phyloP scores from a whole-genome alignment of 2,797 vertebrate genomes.

The Syncerus caffer region DNA sequence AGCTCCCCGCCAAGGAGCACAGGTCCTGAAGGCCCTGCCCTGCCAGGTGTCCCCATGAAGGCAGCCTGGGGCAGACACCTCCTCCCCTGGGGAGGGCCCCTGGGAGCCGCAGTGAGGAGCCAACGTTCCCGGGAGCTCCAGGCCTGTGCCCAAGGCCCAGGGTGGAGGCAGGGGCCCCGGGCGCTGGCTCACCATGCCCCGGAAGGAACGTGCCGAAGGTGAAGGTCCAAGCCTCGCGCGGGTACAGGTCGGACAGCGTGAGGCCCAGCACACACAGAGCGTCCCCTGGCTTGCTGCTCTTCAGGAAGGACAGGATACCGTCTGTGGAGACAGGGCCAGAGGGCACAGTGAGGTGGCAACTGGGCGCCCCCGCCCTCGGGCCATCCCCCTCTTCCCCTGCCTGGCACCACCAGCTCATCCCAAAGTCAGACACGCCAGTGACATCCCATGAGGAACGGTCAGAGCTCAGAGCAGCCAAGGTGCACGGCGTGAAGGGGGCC shows the following conservation, averaged over 20 bases:
- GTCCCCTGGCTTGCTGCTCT: constrained; percentile 82
- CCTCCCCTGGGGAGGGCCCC: background rate
- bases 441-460: rapidly evolving
- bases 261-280: constrained; percentile 84
- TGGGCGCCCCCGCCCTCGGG: background rate
- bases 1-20: background rate
- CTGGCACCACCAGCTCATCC: background rate
- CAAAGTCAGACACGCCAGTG: background rate
- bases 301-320: constrained; percentile 83
- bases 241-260: constrained; percentile 83
- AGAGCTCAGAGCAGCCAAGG: background rate
- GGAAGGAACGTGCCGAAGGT: constrained; percentile 83
- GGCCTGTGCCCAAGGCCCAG: background rate
- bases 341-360: rapidly evolving
- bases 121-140: rapidly evolving
- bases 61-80: background rate
- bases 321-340: constrained; percentile 60
- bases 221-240: constrained; percentile 83
- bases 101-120: background rate
- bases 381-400: background rate
- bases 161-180: background rate
- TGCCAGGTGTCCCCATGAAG: rapidly evolving
- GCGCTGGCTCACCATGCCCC: constrained; percentile 78
- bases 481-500: rapidly evolving
- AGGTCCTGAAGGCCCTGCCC: rapidly evolving